Evolutionary conservation across 2,113 vertebrate genomes (phyloP).

Genomic region (Equus quagga): DNA sequence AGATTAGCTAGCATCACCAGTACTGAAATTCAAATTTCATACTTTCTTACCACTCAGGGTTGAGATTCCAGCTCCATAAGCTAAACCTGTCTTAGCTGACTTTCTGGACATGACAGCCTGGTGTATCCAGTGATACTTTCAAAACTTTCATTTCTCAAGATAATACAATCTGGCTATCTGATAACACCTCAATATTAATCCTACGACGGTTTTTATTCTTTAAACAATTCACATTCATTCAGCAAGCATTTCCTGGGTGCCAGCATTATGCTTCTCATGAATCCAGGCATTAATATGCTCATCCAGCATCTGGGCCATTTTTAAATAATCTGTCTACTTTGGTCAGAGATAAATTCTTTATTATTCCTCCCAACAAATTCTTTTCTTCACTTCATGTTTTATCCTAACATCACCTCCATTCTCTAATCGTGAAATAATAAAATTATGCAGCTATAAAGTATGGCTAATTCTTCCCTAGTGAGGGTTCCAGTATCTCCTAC

Average conservation of each 20-base stretch:
- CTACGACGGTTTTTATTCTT: not conserved
- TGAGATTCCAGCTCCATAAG: not conserved
- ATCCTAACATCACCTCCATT: not conserved
- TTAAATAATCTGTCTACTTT: not conserved
- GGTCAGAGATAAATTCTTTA: not conserved
- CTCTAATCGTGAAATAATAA: not conserved
- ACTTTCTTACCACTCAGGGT: not conserved
- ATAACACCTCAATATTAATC: not conserved
- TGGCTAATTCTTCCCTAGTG: not conserved
- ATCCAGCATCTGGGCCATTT: not conserved
- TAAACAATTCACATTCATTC: conserved; percentile 6
- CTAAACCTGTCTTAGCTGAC: not conserved
- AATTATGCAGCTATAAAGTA: not conserved
- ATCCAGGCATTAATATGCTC: not conserved
- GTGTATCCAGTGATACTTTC: not conserved
- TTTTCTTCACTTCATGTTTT: not conserved
- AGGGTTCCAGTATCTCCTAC: not conserved
- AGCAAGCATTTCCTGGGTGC: not conserved
- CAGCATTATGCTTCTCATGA: not conserved
- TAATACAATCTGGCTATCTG: not conserved
- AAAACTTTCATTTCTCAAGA: not conserved
- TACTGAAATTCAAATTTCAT: not conserved
- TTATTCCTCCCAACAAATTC: not conserved
- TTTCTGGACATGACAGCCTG: not conserved
- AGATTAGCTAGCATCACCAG: not conserved